Evolutionary conservation across 2,113 vertebrate genomes (phyloP).

Genomic region (Etheostoma cragini): DNA sequence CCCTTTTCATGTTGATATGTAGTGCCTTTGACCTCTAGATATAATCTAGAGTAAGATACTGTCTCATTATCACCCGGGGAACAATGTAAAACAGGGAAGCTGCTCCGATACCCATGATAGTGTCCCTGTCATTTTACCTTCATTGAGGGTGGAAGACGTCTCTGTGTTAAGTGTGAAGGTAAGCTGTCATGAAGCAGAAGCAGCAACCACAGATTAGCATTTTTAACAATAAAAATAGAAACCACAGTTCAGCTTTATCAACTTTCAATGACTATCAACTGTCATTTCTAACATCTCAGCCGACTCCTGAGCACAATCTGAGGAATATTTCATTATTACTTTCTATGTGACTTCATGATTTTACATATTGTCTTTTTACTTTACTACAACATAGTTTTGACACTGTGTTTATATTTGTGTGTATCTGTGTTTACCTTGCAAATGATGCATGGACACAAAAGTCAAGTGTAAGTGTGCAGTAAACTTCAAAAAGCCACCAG

Average conservation of each 20-base stretch:
- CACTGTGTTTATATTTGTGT: background rate
- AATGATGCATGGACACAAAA: slow-evolving; percentile 29
- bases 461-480: no score
- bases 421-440: background rate
- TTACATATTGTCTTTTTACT: background rate
- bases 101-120: background rate
- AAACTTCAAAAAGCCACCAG: no score
- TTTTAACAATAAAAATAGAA: background rate
- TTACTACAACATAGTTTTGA: background rate
- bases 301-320: background rate
- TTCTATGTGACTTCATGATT: background rate
- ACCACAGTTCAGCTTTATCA: background rate
- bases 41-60: background rate
- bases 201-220: background rate
- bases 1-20: slow-evolving; percentile 33
- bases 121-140: background rate
- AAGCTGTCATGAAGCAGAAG: slow-evolving; percentile 2
- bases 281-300: background rate
- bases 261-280: no score
- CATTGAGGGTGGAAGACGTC: background rate
- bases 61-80: background rate
- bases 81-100: slow-evolving; percentile 5
- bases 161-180: background rate
- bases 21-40: slow-evolving; percentile 24
- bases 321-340: background rate